These are phyloP conservation scores for Uropsilus gracilis DNA, from an alignment of 2,113 vertebrate genomes.

Conservation along the genomic window DNA sequence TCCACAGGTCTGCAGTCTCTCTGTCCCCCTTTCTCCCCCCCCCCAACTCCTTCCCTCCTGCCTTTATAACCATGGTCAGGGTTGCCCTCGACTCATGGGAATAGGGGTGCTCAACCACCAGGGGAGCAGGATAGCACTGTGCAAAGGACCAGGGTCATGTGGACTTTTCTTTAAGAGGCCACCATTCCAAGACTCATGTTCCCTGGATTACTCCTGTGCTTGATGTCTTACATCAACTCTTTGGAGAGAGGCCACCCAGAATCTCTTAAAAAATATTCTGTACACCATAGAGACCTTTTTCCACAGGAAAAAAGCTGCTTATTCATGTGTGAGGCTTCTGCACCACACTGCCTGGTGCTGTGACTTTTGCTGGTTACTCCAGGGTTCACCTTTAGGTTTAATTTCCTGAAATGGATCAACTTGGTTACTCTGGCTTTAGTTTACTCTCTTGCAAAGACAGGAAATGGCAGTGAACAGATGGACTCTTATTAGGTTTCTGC, in stretches of 20 bases:
- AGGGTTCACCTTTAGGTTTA: slow-evolving; percentile 68
- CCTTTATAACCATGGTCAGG: not conserved
- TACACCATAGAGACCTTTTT: not conserved
- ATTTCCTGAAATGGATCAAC: slow-evolving; percentile 66
- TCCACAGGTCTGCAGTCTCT: too few relatives aligned
- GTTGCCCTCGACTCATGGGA: not conserved
- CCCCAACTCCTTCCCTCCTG: not conserved
- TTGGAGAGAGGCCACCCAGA: slow-evolving; percentile 59
- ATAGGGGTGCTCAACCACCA: not conserved
- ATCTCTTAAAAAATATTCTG: slow-evolving; percentile 60
- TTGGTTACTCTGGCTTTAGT: slow-evolving; percentile 14
- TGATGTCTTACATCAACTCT: not conserved
- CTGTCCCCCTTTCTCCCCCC: too few relatives aligned
- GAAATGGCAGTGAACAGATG: not conserved
- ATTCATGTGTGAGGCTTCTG: not conserved
- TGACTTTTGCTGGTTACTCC: slow-evolving; percentile 33
- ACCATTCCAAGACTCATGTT: not conserved
- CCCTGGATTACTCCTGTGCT: not conserved
- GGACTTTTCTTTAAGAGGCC: not conserved
- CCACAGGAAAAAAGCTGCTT: not conserved
- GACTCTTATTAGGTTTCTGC: slow-evolving; percentile 33
- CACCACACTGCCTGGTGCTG: not conserved
- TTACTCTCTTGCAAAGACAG: slow-evolving; percentile 36
- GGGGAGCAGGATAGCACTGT: not conserved
- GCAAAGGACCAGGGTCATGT: not conserved